Evolutionary conservation across 2,888 invertebrate species (phyloP).

Genomic region (Gisinianus flammeolus): DNA sequence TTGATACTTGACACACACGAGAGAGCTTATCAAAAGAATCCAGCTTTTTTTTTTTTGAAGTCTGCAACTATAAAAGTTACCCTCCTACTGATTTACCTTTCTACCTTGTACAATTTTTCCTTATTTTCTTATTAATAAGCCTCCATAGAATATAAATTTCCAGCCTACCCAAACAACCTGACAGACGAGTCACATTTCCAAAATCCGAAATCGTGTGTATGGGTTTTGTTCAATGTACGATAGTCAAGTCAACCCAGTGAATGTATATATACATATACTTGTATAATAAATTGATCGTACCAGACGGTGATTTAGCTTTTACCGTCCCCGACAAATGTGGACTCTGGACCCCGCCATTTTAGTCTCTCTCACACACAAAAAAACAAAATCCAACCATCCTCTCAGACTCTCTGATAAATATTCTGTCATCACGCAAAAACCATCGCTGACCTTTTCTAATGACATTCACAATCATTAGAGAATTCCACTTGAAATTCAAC

Average conservation of each 20-base stretch:
- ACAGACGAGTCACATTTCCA: background rate
- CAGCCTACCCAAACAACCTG: constrained; percentile 25
- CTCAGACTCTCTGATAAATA: constrained; percentile 24
- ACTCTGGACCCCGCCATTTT: too few relatives aligned
- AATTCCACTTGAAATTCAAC: background rate
- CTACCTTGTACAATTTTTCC: too few relatives aligned
- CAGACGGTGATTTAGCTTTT: constrained; percentile 36
- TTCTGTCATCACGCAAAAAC: constrained; percentile 35
- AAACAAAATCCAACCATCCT: constrained; percentile 11
- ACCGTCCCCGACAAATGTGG: too few relatives aligned
- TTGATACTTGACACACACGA: constrained; percentile 32
- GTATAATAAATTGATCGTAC: constrained; percentile 30
- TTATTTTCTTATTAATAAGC: constrained; percentile 5
- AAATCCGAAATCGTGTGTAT: background rate
- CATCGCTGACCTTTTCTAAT: constrained; percentile 6
- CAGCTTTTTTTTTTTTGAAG: background rate
- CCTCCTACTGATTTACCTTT: background rate
- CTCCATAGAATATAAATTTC: background rate
- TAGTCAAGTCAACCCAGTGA: background rate
- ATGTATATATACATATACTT: background rate
- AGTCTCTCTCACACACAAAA: background rate
- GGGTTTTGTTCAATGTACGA: too few relatives aligned
- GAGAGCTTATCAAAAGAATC: constrained; percentile 30
- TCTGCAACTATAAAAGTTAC: background rate
- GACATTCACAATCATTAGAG: background rate